Base-by-base conservation (phyloP, 2,888 invertebrate genomes). In the Eupithecia pulchellata region DNA sequence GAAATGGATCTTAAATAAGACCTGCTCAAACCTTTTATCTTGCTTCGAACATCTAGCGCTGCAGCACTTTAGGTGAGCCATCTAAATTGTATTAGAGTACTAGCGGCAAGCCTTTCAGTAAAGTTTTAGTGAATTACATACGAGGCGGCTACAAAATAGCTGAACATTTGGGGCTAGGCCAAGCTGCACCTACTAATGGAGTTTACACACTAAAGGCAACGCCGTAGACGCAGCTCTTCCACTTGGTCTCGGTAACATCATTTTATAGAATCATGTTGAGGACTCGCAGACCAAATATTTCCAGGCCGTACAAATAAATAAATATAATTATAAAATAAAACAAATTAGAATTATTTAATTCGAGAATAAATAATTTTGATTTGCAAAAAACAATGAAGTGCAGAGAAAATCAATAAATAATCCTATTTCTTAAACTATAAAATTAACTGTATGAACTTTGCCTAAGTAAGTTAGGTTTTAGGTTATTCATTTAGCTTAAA, bases 101-200 rank as follows among this genome's bases (percentile, higher is more conserved):
- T 25, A 62, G 52, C 74, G 60, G 69, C 70, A 66, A 74, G 72
- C 42, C 66, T 64, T 66, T 69, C 66, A 66, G 66, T 57, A 58
- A 68, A 72, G 68, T 69, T 72, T 60, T 60, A 60, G 68, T 72
- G 63, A 69, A 69, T 72, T 69, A 69, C 72, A 69, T 66, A 68
- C 52, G 42, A 72, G 68, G 67, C 64, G n/a, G 9, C 36, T 34
- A 68, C 64, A 67, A 68, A 66, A 69, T 72, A 64, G 27, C 55
- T 55, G 69, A 72, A 66, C 64, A 69, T 69, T 69, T 72, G 69
- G 72, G 66, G 47, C 66, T 69, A 64, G 64, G 69, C 72, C 72
- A 72, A 69, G 66, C 39, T 69, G 62, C 52, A 52, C 52, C 25
- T 47, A 20, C 47, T 52, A 52, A 52, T 13, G 52, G 52, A 11